These are phyloP conservation scores for Microtus oregoni DNA, from an alignment of 2,113 vertebrate species.

Conservation along the genomic window DNA sequence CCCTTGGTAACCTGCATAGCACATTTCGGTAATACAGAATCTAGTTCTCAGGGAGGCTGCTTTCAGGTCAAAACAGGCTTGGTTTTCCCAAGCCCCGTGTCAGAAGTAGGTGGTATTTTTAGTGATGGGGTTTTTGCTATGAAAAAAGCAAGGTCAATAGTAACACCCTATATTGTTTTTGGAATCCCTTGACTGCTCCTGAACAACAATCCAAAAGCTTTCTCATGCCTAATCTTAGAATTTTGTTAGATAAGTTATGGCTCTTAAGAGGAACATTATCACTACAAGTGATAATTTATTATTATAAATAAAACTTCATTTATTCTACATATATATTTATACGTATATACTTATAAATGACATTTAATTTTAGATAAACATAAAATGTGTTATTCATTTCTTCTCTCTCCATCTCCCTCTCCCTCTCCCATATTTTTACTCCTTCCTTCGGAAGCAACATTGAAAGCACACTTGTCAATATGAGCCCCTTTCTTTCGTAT, in stretches of 20 bases:
- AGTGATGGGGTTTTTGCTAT: not conserved
- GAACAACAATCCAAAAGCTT: not conserved
- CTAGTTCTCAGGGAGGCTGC: not conserved
- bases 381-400: not conserved
- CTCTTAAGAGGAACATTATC: not conserved
- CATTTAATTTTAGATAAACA: not conserved
- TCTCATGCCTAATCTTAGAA: not conserved
- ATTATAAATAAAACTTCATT: not conserved
- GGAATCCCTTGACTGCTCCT: not conserved
- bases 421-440: not conserved
- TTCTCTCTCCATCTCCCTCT: not conserved
- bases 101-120: not conserved
- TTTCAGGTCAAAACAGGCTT: not conserved
- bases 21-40: not conserved
- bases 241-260: not conserved
- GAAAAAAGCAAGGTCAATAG: not conserved
- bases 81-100: not conserved
- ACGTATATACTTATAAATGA: not conserved
- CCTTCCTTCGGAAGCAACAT: not conserved
- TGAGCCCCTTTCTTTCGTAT: not conserved
- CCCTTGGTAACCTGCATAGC: not conserved
- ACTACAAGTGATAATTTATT: not conserved
- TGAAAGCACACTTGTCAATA: not conserved
- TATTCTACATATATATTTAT: not conserved
- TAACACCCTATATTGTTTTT: not conserved